These are phyloP conservation scores for Nasalis larvatus DNA, from an alignment of 2,113 vertebrate species.

Conservation along the genomic window DNA sequence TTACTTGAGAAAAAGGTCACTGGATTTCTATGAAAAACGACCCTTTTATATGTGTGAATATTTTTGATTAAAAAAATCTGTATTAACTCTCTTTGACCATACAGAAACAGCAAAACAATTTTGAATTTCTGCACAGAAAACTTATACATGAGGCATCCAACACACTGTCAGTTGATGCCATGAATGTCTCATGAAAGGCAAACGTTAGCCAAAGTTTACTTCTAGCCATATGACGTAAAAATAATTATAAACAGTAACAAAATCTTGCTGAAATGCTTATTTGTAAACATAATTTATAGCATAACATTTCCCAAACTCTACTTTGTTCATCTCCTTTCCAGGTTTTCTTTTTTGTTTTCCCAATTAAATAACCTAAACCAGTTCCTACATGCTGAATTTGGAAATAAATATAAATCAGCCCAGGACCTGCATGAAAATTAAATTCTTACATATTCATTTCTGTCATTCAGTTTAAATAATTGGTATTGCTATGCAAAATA, in stretches of 20 bases:
- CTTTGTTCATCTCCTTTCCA: conserved; percentile 70
- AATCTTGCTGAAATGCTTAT: conserved; percentile 27
- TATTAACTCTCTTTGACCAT: neutral
- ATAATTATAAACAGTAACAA: conserved; percentile 10
- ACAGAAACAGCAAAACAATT: neutral
- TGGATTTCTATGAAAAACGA: neutral
- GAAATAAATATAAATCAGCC: conserved; percentile 41
- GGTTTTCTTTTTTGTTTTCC: conserved; percentile 53
- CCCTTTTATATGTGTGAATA: neutral
- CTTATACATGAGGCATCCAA: neutral
- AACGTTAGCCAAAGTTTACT: neutral
- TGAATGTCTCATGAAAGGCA: neutral
- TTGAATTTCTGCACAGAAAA: neutral
- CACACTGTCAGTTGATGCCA: neutral
- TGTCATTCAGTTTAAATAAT: conserved; percentile 54
- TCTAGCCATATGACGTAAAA: neutral
- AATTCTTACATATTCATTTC: conserved; percentile 60
- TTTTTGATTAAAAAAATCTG: neutral
- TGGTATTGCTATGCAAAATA: conserved; percentile 42
- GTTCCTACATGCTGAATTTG: neutral
- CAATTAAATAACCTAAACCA: conserved; percentile 65
- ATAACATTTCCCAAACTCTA: conserved; percentile 66
- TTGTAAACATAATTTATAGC: conserved; percentile 78
- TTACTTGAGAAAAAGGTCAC: neutral
- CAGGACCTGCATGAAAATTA: conserved; percentile 49